Base-by-base conservation (phyloP, 2,113 vertebrate species). In the Callopanchax toddi region DNA sequence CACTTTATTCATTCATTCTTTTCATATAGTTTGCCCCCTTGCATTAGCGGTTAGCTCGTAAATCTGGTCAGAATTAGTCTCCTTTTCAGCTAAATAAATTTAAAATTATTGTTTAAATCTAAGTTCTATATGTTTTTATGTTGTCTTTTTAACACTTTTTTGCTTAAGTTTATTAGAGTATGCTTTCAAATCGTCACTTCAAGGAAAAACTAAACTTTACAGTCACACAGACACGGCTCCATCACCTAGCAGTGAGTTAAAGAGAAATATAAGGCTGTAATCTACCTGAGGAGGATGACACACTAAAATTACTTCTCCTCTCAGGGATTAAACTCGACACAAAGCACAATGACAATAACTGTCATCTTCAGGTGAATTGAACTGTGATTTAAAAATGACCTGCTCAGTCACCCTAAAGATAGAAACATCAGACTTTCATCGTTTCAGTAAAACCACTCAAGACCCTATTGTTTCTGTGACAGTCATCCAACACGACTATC, bases 371-470 rank as follows among this genome's bases (percentile, higher is more conserved):
- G 34, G 6, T 77, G 54, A 81, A 87, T 77, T 74, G 67, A 59
- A 64, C 68, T 52, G 63, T 74, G 62, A 84, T 87, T 81, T 64
- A 45, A 74, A 40, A 71, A 45, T 61, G 74, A 75, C 78, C 76
- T 22, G 25, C 50, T 44, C 40, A 42, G 17, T 70, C 57, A 43
- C 48, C 57, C 61, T 37, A 21, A 20, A 59, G 43, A 77, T 54
- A 57, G 50, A 72, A 81, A 69, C 53, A 23, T 16, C 50, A 25
- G 32, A 15, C 51, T 52, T 64, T 43, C 20, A 22, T 60, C 52
- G 66, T 49, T 21, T 55, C 62, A 37, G 42, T 50, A 52, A 39
- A 68, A 49, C 49, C 6, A 43, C 70, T 80, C 58, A 67, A 67
- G 43, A 76, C 64, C 46, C 44, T 42, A 78, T 74, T 79, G 79